Evolutionary conservation across 2,113 vertebrate species (phyloP), one percentile per base, ranked within the genome.

Genomic region (Pseudolaguvia tuberculata): DNA sequence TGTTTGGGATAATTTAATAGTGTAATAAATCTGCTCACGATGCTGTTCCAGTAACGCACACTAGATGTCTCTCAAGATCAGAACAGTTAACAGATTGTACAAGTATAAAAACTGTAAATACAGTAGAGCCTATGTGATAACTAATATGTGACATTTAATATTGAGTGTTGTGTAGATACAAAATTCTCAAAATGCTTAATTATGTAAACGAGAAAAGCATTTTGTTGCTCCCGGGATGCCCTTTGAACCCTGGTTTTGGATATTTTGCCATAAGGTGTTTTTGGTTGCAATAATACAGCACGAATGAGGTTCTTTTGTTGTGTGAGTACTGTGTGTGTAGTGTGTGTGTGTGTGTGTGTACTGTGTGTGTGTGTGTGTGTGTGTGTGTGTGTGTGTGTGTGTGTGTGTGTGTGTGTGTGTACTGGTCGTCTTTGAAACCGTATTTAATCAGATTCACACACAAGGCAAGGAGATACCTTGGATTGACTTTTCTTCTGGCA

Each of bases 261-360:
- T 73, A 62, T 57, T 80, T 77, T 68, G 35, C 25, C 69, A 23
- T 67, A 47, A 69, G 48, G 31, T 52, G 73, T 70, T 63, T 21
- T 69, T 59, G 17, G 35, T 69, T 76, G 35, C 63, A 50, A 21
- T 73, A 35, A 73, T 77, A 70, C 51, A 67, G 31, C 31, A 18
- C 42, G 10, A n/a, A n/a, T n/a, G n/a, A n/a, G n/a, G n/a, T n/a
- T n/a, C n/a, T n/a, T n/a, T n/a, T n/a, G n/a, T n/a, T n/a, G n/a
- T n/a, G n/a, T n/a, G n/a, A n/a, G n/a, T n/a, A n/a, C n/a, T n/a
- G n/a, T n/a, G n/a, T n/a, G n/a, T n/a, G n/a, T n/a, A n/a, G n/a
- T n/a, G n/a, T n/a, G n/a, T n/a, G n/a, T n/a, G n/a, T n/a, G n/a
- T n/a, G n/a, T 35, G 31, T 35, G 31, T 35, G 31, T 35, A 35